Evolutionary conservation across 2,888 invertebrate species (phyloP).

Genomic region (Andrena flavipes): DNA sequence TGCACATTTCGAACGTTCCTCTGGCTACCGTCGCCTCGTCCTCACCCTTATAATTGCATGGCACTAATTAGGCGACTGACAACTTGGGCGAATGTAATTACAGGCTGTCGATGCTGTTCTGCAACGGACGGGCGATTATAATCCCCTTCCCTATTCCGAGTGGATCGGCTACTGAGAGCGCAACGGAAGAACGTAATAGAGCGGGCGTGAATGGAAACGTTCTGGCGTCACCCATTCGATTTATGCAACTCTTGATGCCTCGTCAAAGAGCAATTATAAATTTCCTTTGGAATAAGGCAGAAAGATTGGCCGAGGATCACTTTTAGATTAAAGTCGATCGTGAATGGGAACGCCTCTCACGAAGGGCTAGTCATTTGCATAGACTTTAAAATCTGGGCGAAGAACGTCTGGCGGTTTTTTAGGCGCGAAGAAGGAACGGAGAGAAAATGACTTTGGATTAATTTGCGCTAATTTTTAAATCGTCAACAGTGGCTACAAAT

Average conservation of each 20-base stretch:
- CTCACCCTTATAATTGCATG: slow-evolving; percentile 25
- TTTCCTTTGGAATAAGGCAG: background rate
- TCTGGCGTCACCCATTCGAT: background rate
- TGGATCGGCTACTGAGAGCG: slow-evolving; percentile 1
- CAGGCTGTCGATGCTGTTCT: background rate
- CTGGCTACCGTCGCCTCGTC: background rate
- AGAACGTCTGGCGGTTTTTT: background rate
- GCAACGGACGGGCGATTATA: slow-evolving; percentile 12
- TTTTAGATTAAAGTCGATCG: background rate
- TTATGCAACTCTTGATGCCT: background rate
- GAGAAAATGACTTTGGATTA: no score
- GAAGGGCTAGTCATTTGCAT: background rate
- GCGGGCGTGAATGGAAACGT: background rate
- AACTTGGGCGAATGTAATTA: slow-evolving; percentile 31
- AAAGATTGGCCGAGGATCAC: background rate
- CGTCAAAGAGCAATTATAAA: background rate
- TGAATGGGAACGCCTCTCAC: background rate
- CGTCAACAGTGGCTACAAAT: no score
- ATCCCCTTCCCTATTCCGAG: slow-evolving; percentile 13
- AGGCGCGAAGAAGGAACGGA: background rate
- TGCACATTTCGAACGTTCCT: background rate
- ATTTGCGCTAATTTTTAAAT: no score
- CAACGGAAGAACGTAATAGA: background rate
- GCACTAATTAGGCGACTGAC: slow-evolving; percentile 27
- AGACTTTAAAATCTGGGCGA: no score